Evolutionary conservation across 2,888 invertebrate genomes (phyloP).

Genomic region (Trichopoda pennipes): DNA sequence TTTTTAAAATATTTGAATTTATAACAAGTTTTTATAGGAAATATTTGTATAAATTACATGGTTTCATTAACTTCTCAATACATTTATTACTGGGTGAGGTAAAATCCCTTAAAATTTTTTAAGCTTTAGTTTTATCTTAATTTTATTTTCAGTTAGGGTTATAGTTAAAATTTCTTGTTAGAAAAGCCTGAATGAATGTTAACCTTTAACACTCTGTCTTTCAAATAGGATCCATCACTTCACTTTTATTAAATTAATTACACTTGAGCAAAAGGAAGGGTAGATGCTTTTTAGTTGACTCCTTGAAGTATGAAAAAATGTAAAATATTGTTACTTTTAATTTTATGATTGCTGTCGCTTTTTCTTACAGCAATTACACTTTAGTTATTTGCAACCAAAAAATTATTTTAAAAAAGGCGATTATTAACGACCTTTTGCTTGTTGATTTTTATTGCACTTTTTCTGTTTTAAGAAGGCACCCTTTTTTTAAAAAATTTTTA

Average conservation of each 20-base stretch:
- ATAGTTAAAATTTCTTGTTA: neutral
- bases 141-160: neutral
- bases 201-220: slow-evolving; percentile 13
- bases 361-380: slow-evolving; percentile 59
- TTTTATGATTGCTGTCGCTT: slow-evolving; percentile 43
- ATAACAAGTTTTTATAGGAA: no score
- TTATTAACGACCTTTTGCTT: slow-evolving; percentile 3
- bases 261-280: slow-evolving; percentile 47
- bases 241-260: slow-evolving; percentile 60
- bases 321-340: slow-evolving; percentile 8
- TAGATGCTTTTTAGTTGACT: neutral
- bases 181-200: neutral
- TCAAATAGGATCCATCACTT: slow-evolving; percentile 43
- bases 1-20: neutral
- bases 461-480: neutral
- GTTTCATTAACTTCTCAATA: no score
- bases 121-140: no score
- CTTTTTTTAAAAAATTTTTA: slow-evolving; percentile 38
- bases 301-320: slow-evolving; percentile 7
- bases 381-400: slow-evolving; percentile 27
- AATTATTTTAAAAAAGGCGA: no score
- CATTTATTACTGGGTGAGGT: no score
- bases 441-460: neutral
- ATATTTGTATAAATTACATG: no score
- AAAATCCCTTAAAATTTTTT: no score